Evolutionary conservation across 2,888 invertebrate genomes (phyloP), one percentile per base, ranked within the genome.

Genomic region (Marasmarcha lunaedactyla): DNA sequence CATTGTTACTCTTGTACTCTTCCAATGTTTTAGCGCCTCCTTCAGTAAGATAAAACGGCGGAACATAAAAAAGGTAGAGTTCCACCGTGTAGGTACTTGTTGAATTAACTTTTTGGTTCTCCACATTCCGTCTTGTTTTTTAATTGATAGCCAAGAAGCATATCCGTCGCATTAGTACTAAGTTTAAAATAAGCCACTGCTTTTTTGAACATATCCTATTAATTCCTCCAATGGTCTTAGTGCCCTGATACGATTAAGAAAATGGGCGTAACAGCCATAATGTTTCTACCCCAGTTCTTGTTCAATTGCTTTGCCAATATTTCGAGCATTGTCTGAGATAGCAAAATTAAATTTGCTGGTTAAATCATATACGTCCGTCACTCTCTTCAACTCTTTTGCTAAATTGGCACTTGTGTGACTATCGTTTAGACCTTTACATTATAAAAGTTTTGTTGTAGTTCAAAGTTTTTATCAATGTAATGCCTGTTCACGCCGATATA

Each of bases 201-300:
- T 35, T 38, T 42, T 45, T 45, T 30, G n/a, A n/a, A 45, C 35
- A 14, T 36, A n/a, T 44, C 7, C 38, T 38, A 20, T 20, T 20
- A 20, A 20, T 7, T 20, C 4, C 7, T 20, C 20, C 7, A 20
- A 20, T 20, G 20, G 20, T 20, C 7, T 20, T 20, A 7, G 4
- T 20, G 20, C 7, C 3, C 3, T 20, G 7, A 20, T 20, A 12
- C 40, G 14, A 35, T 51, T 47, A 9, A 47, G 33, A 1, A 41
- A 41, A 12, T 53, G 48, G 2, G 48, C 46, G 27, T 39, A 50
- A 40, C 49, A 49, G 1, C 49, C 46, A 39, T 43, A 50, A 37
- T 48, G 49, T 14, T 43, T 52, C 36, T 41, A 42, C 14, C 40
- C 38, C n/a, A 48, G 33, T 1, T 36, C 25, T 2, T 35, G 33